Base-by-base conservation (phyloP, 2,888 invertebrate genomes). In the Helobdella robusta region DNA sequence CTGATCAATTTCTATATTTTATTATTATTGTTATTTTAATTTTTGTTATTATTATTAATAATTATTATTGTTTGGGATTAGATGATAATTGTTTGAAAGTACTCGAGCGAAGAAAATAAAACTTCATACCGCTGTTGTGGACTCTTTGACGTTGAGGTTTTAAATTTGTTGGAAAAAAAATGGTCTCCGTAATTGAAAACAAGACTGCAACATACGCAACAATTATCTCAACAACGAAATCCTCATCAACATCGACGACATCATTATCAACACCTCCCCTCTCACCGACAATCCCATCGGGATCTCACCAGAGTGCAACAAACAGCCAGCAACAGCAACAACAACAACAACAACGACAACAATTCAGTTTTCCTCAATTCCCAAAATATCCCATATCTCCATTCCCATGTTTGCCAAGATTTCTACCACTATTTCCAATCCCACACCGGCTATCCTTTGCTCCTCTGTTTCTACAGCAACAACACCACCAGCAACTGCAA, bases 401-500 rank as follows among this genome's bases (percentile, higher is more conserved):
- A 28, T 20, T 62, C 20, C 46, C 36, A 32, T 62, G 32, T 50
- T 32, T 62, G 32, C 28, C 62, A 11, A 15, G 46, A 25, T 62
- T 50, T 23, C 44, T 62, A 32, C 46, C 62, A 3, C 23, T 62
- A 20, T 23, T 59, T 32, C 59, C 59, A n/a, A 32, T 62, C 50
- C 34, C 46, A n/a, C 48, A 50, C 28, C 48, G 28, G 46, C 32
- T 28, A 20, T 32, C 44, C 30, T 50, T 30, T 44, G 18, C 46
- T 32, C 50, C 62, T 25, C n/a, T 23, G 34, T 62, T 62, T 46
- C 62, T 46, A 20, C 62, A 23, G n/a, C 50, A 35, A n/a, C 40
- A 44, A 8, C 20, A 11, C 6, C 8, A 6, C 6, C 50, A n/a
- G 20, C 20, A 54, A 54, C n/a, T 18, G 32, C 23, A 28, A 54